Base-by-base conservation (phyloP, 2,888 invertebrate species). In the Agrotis segetum region DNA sequence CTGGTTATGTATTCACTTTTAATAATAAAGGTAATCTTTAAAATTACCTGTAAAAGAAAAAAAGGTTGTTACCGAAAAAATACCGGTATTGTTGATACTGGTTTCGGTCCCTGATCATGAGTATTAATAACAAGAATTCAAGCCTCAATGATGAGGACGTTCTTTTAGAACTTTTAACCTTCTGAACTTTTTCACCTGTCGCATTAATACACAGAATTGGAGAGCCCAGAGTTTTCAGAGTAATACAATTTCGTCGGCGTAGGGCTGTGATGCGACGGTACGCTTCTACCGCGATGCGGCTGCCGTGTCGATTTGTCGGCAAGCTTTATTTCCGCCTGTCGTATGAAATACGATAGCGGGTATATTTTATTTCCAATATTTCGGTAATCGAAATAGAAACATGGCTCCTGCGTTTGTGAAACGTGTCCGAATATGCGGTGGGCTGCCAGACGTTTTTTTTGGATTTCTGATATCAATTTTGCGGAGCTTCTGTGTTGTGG, bases 311-410 rank as follows among this genome's bases (percentile, higher is more conserved):
- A 85, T 84, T 79, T 74, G 91, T 91, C 90, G 92, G 89, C 92
- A 90, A 89, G 92, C 91, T 95, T 94, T 94, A 96, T 95, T 95
- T 95, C 95, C 95, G 94, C 89, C 90, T 90, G 95, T 94, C 95
- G 92, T 91, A 89, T 92, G 92, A 92, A 94, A 93, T 91, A 88
- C 92, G 94, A 94, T 95, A 94, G 90, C 89, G 88, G 90, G 91
- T 91, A 92, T 93, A 93, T 94, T 93, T 94, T 91, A 91, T 92
- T 91, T 89, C 85, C 89, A 90, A 92, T 92, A 91, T 90, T 92
- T 92, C 90, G 90, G 90, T 92, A 90, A 92, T 92, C 89, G 92
- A 92, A 93, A 93, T 92, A 92, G 92, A 91, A 93, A 90, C 88
- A 89, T 87, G 87, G 85, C 84, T 87, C 79, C 74, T 81, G 86